Evolutionary conservation across 2,113 vertebrate genomes (phyloP), one percentile per base, ranked within the genome.

Genomic region (Melanotaenia duboulayi): DNA sequence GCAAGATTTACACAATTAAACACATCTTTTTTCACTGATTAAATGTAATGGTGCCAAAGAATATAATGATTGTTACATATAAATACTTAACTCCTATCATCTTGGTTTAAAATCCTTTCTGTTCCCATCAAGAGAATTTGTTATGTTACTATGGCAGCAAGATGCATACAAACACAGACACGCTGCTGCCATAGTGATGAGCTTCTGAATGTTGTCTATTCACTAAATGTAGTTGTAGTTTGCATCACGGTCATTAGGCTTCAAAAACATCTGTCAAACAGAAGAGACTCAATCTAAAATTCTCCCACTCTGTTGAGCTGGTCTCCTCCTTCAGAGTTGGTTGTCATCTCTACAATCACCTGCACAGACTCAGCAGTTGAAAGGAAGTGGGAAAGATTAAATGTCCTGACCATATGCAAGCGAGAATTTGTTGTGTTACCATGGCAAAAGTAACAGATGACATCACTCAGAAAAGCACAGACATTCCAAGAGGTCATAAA

Each of bases 401-500:
- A 83, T 60, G 63, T 59, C 73, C 51, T 12, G 55, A 67, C 56
- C 39, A 58, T 66, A 70, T 74, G 74, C 4, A 3, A 61, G 64
- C 73, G 65, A 70, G 81, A 72, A 78, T 84, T 85, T 91, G 83
- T 92, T 91, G 60, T 90, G 90, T 91, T 90, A 32, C 91, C 68
- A 82, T 91, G 64, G 84, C 52, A 9, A 87, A 70, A 54, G 56
- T 59, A 84, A 76, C 67, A 35, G 10, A 75, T 87, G 82, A 90
- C 89, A 83, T 91, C 83, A 86, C 65, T 71, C 42, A 40, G 55
- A 76, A 75, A 82, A 83, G 78, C 69, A 55, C 65, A 87, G 75
- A 70, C 83, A 87, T 85, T 83, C 81, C 79, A 69, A 42, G 40
- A 50, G 32, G 65, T 67, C 67, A 71, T 79, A 83, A 81, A 86